These are phyloP conservation scores for Epinephelus cyanopodus DNA, from an alignment of 2,113 vertebrate genomes.

Conservation along the genomic window DNA sequence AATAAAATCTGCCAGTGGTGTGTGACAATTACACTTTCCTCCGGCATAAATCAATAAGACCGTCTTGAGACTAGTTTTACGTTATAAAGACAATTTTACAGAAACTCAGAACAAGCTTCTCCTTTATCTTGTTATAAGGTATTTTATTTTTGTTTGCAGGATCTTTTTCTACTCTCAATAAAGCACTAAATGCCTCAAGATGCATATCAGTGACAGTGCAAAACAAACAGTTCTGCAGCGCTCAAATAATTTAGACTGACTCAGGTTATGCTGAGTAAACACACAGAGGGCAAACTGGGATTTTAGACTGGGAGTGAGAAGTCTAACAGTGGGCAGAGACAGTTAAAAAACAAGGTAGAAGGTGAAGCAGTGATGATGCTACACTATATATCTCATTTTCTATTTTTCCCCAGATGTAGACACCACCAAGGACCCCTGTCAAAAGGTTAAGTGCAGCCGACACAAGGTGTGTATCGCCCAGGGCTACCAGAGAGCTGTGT, in stretches of 20 bases:
- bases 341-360: not conserved
- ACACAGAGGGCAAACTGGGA: slow-evolving; percentile 14
- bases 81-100: not conserved
- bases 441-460: slow-evolving; percentile 98
- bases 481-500: slow-evolving; percentile 96
- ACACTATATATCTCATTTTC: slow-evolving; percentile 33
- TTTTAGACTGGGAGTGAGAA: slow-evolving; percentile 18
- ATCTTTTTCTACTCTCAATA: not conserved
- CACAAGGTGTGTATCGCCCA: slow-evolving; percentile 97
- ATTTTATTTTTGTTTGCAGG: not conserved
- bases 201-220: slow-evolving; percentile 1
- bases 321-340: slow-evolving; percentile 2
- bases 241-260: slow-evolving; percentile 12
- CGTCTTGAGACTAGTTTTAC: not conserved
- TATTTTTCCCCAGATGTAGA: slow-evolving; percentile 87
- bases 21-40: not conserved
- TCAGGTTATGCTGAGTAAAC: slow-evolving; percentile 32
- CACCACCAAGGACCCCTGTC: slow-evolving; percentile 98
- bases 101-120: not conserved
- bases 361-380: slow-evolving; percentile 10
- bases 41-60: not conserved
- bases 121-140: not conserved
- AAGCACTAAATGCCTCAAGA: slow-evolving; percentile 9
- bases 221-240: slow-evolving; percentile 13
- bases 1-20: not conserved